Percentiles rank a stretch among this genome's conserved stretches.
Evolutionary conservation across 2,888 invertebrate genomes (phyloP).

Genomic region (Magallana nippona): DNA sequence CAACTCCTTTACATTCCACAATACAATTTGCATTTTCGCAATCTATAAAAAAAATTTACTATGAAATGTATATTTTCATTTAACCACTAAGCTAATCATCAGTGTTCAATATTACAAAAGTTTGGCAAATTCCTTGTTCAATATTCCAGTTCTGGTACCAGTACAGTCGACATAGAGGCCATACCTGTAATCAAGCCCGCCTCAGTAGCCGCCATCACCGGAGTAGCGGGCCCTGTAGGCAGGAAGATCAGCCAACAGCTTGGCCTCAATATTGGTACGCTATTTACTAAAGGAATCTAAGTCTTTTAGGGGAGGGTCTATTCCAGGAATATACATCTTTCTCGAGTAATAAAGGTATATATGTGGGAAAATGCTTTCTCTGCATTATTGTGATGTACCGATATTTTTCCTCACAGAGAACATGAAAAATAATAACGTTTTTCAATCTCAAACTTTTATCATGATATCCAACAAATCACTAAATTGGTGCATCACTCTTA

Average conservation of each 20-base stretch:
- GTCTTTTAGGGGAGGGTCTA: too few relatives aligned
- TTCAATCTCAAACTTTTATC: too few relatives aligned
- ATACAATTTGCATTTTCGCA: background rate
- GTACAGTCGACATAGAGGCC: slow-evolving; percentile 45
- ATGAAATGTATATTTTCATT: too few relatives aligned
- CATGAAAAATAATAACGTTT: too few relatives aligned
- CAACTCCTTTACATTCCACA: background rate
- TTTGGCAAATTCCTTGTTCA: background rate
- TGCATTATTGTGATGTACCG: too few relatives aligned
- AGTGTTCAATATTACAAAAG: background rate
- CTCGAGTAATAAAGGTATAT: too few relatives aligned
- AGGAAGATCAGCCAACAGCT: slow-evolving; percentile 49
- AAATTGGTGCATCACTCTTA: too few relatives aligned
- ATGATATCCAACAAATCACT: too few relatives aligned
- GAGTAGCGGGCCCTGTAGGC: slow-evolving; percentile 51
- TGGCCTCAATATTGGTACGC: slow-evolving; percentile 28
- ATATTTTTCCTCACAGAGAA: too few relatives aligned
- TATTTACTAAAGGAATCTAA: background rate
- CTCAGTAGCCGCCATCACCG: slow-evolving; percentile 47
- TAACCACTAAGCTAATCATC: too few relatives aligned
- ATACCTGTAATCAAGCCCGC: slow-evolving; percentile 44
- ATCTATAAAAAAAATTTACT: background rate
- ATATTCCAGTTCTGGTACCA: slow-evolving; percentile 50
- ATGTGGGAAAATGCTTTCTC: too few relatives aligned
- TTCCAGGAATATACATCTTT: background rate